Evolutionary conservation across 2,113 vertebrate genomes (phyloP).

Genomic region (Zosterops hypoxanthus): DNA sequence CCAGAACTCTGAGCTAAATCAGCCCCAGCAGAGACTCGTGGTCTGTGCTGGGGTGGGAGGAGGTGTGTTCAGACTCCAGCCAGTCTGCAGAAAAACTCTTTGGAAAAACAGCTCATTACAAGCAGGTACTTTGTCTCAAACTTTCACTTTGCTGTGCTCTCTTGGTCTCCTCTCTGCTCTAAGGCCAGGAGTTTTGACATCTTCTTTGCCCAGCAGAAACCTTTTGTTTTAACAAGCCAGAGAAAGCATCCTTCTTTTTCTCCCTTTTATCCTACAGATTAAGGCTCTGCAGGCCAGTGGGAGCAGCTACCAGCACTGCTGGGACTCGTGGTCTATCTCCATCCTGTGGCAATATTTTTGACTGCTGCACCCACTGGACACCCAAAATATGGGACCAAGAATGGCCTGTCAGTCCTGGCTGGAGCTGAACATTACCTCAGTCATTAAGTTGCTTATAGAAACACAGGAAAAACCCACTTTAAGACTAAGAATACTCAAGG

Average conservation of each 20-base stretch:
- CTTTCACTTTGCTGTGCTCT: neutral
- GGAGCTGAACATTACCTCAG: neutral
- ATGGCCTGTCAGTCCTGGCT: neutral
- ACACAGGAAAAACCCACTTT: neutral
- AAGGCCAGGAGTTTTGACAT: neutral
- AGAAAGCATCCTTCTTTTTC: neutral
- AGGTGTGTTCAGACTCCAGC: constrained; percentile 24
- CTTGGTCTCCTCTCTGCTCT: neutral
- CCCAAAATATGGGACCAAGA: neutral
- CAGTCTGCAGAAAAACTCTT: neutral
- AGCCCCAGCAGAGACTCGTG: neutral
- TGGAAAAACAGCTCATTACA: neutral
- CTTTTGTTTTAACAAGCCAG: neutral
- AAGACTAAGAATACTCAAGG: neutral
- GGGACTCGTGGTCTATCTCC: neutral
- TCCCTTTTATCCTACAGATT: neutral
- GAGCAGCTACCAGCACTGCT: neutral
- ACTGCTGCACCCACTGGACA: neutral
- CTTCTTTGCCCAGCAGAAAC: neutral
- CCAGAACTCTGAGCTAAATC: neutral
- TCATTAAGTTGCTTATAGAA: neutral
- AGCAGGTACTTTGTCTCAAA: neutral
- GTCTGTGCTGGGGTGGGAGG: neutral
- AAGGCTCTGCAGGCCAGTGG: neutral
- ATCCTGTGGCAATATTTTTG: neutral